These are phyloP conservation scores for Stenodera caucasica DNA, from an alignment of 2,888 invertebrate species.

Conservation along the genomic window DNA sequence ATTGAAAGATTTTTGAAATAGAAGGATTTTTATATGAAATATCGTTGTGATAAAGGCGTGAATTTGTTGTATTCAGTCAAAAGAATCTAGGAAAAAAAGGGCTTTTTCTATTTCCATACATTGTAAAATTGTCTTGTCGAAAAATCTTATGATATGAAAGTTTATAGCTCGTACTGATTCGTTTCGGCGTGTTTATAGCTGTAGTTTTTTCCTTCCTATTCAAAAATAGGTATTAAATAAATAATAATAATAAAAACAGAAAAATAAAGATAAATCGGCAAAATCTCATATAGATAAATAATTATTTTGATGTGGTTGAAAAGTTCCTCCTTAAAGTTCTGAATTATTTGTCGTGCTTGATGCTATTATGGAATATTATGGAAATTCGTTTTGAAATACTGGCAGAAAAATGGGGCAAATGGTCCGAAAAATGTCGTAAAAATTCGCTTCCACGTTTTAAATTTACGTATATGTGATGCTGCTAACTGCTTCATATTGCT, in stretches of 20 bases:
- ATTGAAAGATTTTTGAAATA: too few species aligned
- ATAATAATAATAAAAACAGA: background rate
- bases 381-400: conserved; percentile 46
- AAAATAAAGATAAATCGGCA: conserved; percentile 15
- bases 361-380: conserved; percentile 47
- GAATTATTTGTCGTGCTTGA: conserved; percentile 44
- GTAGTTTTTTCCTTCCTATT: background rate
- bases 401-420: conserved; percentile 47
- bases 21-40: conserved; percentile 7
- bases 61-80: conserved; percentile 23
- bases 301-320: conserved; percentile 14
- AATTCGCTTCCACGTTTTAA: conserved; percentile 36
- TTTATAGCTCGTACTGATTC: conserved; percentile 37
- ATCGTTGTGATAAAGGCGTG: conserved; percentile 13
- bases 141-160: conserved; percentile 35
- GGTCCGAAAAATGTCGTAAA: conserved; percentile 46
- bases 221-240: background rate
- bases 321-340: conserved; percentile 38
- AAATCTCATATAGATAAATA: conserved; percentile 12
- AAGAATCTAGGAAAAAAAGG: conserved; percentile 8
- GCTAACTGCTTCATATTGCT: conserved; percentile 29
- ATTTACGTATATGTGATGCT: conserved; percentile 35
- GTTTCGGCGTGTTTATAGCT: conserved; percentile 37
- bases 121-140: conserved; percentile 31
- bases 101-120: conserved; percentile 24